Evolutionary conservation across 2,888 invertebrate genomes (phyloP).

Genomic region (Leptinotarsa tumamoca): DNA sequence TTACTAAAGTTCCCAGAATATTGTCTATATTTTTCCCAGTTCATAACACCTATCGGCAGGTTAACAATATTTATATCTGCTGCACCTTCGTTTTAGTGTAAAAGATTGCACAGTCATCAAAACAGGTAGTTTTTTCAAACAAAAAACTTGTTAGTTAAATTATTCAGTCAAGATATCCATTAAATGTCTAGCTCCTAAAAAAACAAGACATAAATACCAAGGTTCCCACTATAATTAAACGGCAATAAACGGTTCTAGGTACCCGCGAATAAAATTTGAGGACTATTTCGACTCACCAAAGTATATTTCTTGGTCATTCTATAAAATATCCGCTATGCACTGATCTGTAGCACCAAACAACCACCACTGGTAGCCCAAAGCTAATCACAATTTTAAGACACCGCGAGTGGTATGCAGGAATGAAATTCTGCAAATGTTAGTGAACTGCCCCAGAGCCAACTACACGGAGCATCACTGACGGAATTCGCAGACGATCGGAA

Average conservation of each 20-base stretch:
- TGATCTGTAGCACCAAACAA: slow-evolving; percentile 22
- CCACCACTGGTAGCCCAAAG: slow-evolving; percentile 23
- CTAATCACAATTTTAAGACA: slow-evolving; percentile 32
- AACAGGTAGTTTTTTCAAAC: neutral
- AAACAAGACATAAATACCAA: neutral
- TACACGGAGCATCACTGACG: slow-evolving; percentile 17
- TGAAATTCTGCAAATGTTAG: slow-evolving; percentile 44
- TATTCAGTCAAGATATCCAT: neutral
- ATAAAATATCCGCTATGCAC: slow-evolving; percentile 8
- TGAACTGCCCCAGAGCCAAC: slow-evolving; percentile 44
- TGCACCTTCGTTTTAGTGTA: no score
- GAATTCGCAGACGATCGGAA: slow-evolving; percentile 13
- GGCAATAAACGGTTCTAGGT: neutral
- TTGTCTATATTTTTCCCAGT: no score
- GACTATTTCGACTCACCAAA: slow-evolving; percentile 38
- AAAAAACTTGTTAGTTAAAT: neutral
- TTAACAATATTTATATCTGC: no score
- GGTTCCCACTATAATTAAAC: neutral
- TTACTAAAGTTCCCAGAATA: no score
- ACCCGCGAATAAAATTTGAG: neutral
- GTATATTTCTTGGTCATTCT: slow-evolving; percentile 44
- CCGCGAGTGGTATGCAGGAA: slow-evolving; percentile 34
- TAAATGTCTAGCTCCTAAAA: neutral
- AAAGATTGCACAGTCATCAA: neutral
- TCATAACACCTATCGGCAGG: no score